These are phyloP conservation scores for Acrobasis repandana DNA, from an alignment of 2,888 invertebrate species.

Conservation along the genomic window DNA sequence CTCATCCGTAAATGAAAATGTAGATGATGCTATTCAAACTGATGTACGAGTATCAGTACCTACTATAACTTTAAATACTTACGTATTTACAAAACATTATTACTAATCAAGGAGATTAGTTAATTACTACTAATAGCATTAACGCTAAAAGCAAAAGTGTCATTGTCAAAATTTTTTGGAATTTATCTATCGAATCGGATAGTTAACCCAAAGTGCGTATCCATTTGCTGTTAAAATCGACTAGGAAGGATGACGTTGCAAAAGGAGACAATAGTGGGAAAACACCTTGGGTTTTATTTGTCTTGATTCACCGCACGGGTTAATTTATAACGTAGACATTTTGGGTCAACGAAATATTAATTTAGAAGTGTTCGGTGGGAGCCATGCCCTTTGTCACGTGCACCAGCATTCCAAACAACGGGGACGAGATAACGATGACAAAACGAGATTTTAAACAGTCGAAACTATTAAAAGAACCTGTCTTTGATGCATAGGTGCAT, in stretches of 20 bases:
- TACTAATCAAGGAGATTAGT: background rate
- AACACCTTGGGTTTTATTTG: slow-evolving; percentile 8
- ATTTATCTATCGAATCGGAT: background rate
- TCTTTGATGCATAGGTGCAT: slow-evolving; percentile 12
- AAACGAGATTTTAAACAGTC: slow-evolving; percentile 29
- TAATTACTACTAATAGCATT: slow-evolving; percentile 2
- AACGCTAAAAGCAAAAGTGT: background rate
- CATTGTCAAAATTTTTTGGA: background rate
- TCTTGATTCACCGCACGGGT: background rate
- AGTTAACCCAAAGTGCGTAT: background rate
- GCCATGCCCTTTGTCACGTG: slow-evolving; percentile 28
- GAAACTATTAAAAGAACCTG: slow-evolving; percentile 19
- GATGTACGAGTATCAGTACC: background rate
- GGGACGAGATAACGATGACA: slow-evolving; percentile 33
- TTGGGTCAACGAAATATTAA: slow-evolving; percentile 11
- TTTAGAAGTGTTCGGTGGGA: slow-evolving; percentile 11
- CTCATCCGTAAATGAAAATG: background rate
- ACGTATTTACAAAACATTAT: background rate
- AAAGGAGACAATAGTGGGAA: background rate
- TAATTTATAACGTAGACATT: background rate
- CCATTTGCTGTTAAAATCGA: background rate
- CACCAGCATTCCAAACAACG: slow-evolving; percentile 35
- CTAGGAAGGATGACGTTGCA: background rate
- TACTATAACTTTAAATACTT: background rate
- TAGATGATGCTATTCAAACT: background rate